phyloP scores from a whole-genome alignment of 2,113 vertebrate genomes.

The Gobio gobio region DNA sequence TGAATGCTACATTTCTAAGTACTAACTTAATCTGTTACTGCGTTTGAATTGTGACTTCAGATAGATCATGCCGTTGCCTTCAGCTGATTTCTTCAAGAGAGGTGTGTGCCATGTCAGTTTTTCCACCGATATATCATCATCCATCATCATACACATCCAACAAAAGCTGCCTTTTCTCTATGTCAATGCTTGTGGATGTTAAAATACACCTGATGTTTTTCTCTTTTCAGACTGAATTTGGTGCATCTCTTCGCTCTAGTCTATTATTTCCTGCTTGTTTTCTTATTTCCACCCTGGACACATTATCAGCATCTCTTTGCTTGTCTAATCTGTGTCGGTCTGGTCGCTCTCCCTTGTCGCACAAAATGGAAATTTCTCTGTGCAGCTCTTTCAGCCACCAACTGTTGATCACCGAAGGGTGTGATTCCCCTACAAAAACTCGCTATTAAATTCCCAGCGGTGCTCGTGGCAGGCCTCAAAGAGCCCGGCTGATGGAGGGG shows the following conservation, averaged over 20 bases:
- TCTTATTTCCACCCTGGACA: neutral
- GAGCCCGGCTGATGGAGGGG: slow-evolving; percentile 33
- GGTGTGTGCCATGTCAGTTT: too few relatives aligned
- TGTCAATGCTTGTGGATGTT: too few relatives aligned
- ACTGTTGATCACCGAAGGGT: slow-evolving; percentile 53
- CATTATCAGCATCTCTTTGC: neutral
- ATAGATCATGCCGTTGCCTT: too few relatives aligned
- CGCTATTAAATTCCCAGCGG: slow-evolving; percentile 69
- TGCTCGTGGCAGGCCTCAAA: slow-evolving; percentile 63
- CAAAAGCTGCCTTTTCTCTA: too few relatives aligned
- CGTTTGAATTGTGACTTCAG: too few relatives aligned
- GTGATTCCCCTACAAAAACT: slow-evolving; percentile 66
- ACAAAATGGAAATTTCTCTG: neutral
- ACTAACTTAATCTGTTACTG: too few relatives aligned
- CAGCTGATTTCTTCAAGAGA: too few relatives aligned
- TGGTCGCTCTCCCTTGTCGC: neutral
- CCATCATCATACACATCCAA: too few relatives aligned
- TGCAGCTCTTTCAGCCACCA: neutral
- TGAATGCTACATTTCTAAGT: too few relatives aligned
- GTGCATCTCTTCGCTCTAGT: neutral
- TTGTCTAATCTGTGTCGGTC: neutral
- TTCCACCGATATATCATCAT: too few relatives aligned
- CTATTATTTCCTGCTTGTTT: neutral
- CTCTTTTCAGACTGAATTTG: neutral
- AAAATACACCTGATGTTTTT: too few relatives aligned